Base-by-base conservation (phyloP, 2,888 invertebrate species). In the Cephus nigrinus region DNA sequence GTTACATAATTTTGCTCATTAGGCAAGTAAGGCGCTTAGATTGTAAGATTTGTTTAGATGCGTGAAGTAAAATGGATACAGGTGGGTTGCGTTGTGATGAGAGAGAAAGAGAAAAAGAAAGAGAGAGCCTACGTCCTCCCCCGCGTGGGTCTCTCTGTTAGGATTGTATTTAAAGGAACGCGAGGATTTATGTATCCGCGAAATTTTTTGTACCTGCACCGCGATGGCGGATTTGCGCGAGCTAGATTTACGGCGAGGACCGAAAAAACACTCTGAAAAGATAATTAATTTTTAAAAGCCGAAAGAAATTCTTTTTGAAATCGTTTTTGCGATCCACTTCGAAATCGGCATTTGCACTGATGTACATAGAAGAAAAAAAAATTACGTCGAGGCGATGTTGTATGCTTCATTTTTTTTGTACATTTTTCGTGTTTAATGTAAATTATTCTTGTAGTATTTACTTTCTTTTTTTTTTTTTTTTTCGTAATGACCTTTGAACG, bases 1-100 rank as follows among this genome's bases (percentile, higher is more conserved):
- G 55, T 76, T 80, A 82, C 81, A 84, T 86, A 81, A 84, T 85
- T 55, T 86, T 88, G 88, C 86, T 88, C 87, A 87, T 81, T 89
- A 87, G 84, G 78, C 80, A 82, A 81, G 72, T 88, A 85, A 82
- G 82, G 81, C 55, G 55, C 75, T 77, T 76, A 76, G 76, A 30
- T 76, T 71, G 32, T 76, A 77, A 77, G 80, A 40, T 77, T 71
- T 23, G 30, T 36, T 72, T 76, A 78, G 74, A 80, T 68, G 72
- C 78, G 79, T 74, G 74, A 79, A 78, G 78, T 75, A 75, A 75
- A 80, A 80, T 76, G 78, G 35, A 78, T 75, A 73, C 78, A 76
- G 78, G 72, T 75, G 73, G 75, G 80, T 75, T 76, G 35, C 12
- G 68, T 82, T 74, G 78, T 74, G 71, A 71, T 80, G 79, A 73